Base-by-base conservation (phyloP, 2,797 vertebrate genomes). In the Synanceia verrucosa region DNA sequence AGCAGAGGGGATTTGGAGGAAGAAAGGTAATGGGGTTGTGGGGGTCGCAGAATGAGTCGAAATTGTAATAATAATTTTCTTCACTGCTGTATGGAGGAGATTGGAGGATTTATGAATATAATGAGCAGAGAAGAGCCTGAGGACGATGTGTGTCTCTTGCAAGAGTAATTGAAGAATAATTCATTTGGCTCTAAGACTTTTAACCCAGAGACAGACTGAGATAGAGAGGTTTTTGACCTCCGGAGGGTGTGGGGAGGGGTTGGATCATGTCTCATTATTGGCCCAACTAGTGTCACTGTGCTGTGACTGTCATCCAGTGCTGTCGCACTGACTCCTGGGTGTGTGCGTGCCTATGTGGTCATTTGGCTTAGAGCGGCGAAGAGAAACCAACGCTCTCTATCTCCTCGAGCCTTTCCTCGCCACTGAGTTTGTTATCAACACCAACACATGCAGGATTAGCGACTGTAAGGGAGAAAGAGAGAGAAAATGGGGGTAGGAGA, bases 21-120 rank as follows among this genome's bases (percentile, higher is more conserved):
- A 84, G 78, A 87, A 90, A 90, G 88, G 90, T 86, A 83, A 88
- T 90, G 73, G 84, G 86, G 86, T 86, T 86, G 79, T 78, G 73
- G 88, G 86, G 88, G 86, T 83, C 47, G 68, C 71, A 23, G 52
- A 88, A 88, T 86, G 76, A 89, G 76, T 76, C n/a, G 37, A 83
- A 87, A 89, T 88, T 84, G 88, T 91, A 87, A 86, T 89, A 91
- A 91, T 92, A 85, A 91, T 90, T 91, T 91, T 88, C 83, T 82
- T 86, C 85, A 76, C 78, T 86, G 81, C 91, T 89, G 89, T 82
- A 80, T 73, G 77, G 76, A 69, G 52, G 82, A 92, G 89, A 92
- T 91, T 93, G 88, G 81, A 69, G 90, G 89, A 92, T 91, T 92
- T 91, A 87, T 89, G 81, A 89, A 88, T 88, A 88, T 91, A 91